These are phyloP conservation scores for Chalcosyrphus nemorum DNA, from an alignment of 2,888 invertebrate genomes.

Conservation along the genomic window DNA sequence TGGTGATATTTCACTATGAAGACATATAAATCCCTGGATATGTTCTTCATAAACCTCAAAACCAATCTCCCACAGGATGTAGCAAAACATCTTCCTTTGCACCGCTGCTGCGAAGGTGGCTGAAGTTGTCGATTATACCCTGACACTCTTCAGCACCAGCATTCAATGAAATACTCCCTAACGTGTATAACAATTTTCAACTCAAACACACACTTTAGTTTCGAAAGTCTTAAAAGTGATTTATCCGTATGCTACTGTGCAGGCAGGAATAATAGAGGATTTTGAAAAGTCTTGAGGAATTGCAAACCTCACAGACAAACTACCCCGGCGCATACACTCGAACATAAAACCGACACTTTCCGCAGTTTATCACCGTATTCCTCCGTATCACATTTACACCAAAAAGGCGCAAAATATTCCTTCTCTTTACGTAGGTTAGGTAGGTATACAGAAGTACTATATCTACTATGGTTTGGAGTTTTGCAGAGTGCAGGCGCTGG, in stretches of 20 bases:
- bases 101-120: neutral
- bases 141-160: constrained; percentile 2
- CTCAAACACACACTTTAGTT: constrained; percentile 1
- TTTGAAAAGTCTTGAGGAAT: constrained; percentile 34
- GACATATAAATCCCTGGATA: neutral
- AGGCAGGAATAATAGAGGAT: neutral
- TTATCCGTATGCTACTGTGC: constrained; percentile 3
- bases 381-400: neutral
- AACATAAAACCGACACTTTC: constrained; percentile 31
- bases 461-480: constrained; percentile 30
- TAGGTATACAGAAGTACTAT: too few relatives aligned
- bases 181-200: constrained; percentile 6
- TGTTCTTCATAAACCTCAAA: neutral
- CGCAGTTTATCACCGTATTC: constrained; percentile 16
- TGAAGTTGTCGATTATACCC: neutral
- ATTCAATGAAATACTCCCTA: neutral
- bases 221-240: constrained; percentile 14
- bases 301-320: constrained; percentile 18
- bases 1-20: neutral
- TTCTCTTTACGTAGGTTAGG: neutral
- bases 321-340: neutral
- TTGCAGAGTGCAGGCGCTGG: constrained; percentile 4
- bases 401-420: neutral
- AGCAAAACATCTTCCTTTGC: neutral
- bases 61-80: constrained; percentile 18